phyloP scores from a whole-genome alignment of 2,888 invertebrate species.

The Psococerastis gibbosa region DNA sequence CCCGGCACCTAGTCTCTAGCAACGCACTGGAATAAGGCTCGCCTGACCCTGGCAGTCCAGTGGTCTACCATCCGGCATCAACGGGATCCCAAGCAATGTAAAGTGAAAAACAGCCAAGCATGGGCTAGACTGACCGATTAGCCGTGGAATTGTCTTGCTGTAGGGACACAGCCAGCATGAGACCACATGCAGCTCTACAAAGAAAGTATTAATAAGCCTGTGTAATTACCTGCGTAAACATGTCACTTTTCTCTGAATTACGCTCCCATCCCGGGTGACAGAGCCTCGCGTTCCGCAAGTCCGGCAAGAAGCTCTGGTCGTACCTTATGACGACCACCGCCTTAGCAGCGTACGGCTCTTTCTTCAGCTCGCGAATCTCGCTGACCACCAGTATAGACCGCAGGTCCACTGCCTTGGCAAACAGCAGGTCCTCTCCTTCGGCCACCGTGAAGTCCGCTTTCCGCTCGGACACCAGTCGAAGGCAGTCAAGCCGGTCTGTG shows the following conservation, averaged over 20 bases:
- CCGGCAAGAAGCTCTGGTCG: constrained; percentile 35
- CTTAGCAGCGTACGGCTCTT: constrained; percentile 35
- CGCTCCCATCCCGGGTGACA: constrained; percentile 68
- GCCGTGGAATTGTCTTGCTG: too few relatives aligned
- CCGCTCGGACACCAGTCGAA: constrained; percentile 52
- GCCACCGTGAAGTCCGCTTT: constrained; percentile 68
- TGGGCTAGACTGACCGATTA: too few relatives aligned
- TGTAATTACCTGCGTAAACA: constrained; percentile 45
- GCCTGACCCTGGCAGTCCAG: too few relatives aligned
- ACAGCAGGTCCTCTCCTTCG: constrained; percentile 63
- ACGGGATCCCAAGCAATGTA: too few relatives aligned
- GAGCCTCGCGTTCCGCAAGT: constrained; percentile 45
- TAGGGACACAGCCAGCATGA: too few relatives aligned
- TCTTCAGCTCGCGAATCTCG: neutral
- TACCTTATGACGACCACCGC: constrained; percentile 45
- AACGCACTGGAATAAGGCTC: too few relatives aligned
- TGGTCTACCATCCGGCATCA: too few relatives aligned
- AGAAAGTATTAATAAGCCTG: too few relatives aligned
- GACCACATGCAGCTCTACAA: too few relatives aligned
- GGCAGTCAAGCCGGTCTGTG: constrained; percentile 48
- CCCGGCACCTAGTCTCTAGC: too few relatives aligned
- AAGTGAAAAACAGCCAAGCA: too few relatives aligned
- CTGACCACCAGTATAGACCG: neutral
- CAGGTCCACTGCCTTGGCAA: constrained; percentile 31
- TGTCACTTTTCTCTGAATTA: constrained; percentile 51